phyloP scores from a whole-genome alignment of 2,797 vertebrate genomes.

The Eulemur albifrons region DNA sequence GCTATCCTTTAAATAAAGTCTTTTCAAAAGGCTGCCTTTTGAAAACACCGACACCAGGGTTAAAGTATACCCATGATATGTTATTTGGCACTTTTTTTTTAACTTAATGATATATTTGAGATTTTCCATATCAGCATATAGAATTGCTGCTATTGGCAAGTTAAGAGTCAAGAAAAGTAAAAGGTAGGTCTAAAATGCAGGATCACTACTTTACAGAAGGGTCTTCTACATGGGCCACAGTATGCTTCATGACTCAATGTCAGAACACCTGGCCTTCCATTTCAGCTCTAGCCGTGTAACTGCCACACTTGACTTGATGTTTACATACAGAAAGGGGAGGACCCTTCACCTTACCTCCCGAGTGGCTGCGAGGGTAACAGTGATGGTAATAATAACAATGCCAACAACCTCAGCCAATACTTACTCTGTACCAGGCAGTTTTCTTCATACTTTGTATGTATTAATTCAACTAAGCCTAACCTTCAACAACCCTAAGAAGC shows the following conservation, averaged over 20 bases:
- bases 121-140: conserved; percentile 21
- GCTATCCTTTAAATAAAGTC: neutral
- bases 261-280: neutral
- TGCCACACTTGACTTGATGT: no score
- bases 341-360: neutral
- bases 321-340: neutral
- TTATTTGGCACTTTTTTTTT: neutral
- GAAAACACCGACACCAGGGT: neutral
- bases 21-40: neutral
- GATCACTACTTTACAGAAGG: neutral
- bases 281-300: neutral
- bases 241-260: fast-evolving
- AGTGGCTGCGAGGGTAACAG: neutral
- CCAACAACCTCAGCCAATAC: neutral
- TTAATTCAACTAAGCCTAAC: neutral
- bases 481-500: neutral
- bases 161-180: neutral
- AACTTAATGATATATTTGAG: conserved; percentile 4
- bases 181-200: neutral
- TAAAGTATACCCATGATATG: neutral
- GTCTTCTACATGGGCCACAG: neutral
- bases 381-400: no score
- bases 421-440: neutral
- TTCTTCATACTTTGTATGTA: neutral
- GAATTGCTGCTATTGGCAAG: neutral